Conservation (phyloP, 2,888 invertebrate species). For the Nomada flava region DNA sequence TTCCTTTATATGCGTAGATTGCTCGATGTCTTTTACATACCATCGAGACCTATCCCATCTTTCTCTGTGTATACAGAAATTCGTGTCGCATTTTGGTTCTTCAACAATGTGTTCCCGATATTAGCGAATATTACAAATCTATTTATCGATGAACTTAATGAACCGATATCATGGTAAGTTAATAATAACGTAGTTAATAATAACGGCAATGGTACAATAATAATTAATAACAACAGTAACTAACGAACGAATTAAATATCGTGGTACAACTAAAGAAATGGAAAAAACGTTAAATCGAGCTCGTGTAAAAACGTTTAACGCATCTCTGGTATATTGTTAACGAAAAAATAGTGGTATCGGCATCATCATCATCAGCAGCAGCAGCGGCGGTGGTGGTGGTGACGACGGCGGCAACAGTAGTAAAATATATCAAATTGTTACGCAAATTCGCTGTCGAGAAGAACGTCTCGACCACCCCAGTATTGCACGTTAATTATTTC, state of each 20-base stretch:
- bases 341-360: slow-evolving; percentile 40
- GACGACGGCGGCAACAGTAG: not conserved
- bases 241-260: slow-evolving; percentile 67
- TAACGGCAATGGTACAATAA: slow-evolving; percentile 54
- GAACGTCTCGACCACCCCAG: not conserved
- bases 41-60: slow-evolving; percentile 11
- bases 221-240: slow-evolving; percentile 68
- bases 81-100: slow-evolving; percentile 35
- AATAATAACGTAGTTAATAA: slow-evolving; percentile 61
- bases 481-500: slow-evolving; percentile 26
- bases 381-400: not conserved
- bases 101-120: slow-evolving; percentile 47
- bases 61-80: slow-evolving; percentile 26
- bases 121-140: slow-evolving; percentile 43
- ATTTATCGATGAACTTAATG: slow-evolving; percentile 59
- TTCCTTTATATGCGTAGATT: slow-evolving; percentile 34
- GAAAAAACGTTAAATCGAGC: slow-evolving; percentile 48
- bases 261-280: slow-evolving; percentile 37
- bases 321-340: slow-evolving; percentile 38
- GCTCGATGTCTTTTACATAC: slow-evolving; percentile 20
- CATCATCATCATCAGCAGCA: slow-evolving; percentile 12
- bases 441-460: slow-evolving; percentile 12
- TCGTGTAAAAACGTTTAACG: slow-evolving; percentile 55
- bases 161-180: slow-evolving; percentile 64
- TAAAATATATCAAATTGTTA: slow-evolving; percentile 32